Base-by-base conservation (phyloP, 2,113 vertebrate genomes). In the Macroglossus sobrinus region DNA sequence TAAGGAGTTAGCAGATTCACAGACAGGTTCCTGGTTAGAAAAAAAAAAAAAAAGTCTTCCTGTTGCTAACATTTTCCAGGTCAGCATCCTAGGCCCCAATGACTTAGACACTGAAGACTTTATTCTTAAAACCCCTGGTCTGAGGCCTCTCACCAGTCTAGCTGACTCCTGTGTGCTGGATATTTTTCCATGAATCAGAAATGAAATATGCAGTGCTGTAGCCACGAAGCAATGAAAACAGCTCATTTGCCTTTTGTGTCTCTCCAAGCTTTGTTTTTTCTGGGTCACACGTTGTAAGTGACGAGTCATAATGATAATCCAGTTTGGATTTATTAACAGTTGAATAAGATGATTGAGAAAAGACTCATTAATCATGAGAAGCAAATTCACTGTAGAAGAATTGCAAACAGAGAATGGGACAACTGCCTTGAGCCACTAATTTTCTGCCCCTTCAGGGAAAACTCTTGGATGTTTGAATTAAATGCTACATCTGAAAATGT, bases 161-260 rank as follows among this genome's bases (percentile, higher is more conserved):
- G 63, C 72, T 68, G 24, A 78, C 66, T 90, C 79, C 28, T 45
- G 11, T 61, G 76, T 89, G 57, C 74, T 82, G 26, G 45, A 80
- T 81, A 38, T 30, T 94, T 86, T 95, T 93, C 95, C 96, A 71
- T 97, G 97, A 96, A 97, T 97, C 96, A 97, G 96, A 97, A 94
- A 85, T 71, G 57, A 97, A 97, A 66, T 71, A 97, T 91, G 87
- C 63, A 95, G 38, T 0, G 0, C 53, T 74, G 30, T 26, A 68
- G 84, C 92, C 78, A 90, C 87, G 85, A 47, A 89, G 76, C 61
- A 61, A 78, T 38, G 71, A 63, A 96, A 95, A 72, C 87, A 86
- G 55, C 53, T 91, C 59, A 3, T 74, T 89, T 87, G 75, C 33
- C 89, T 93, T 95, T 40, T 89, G 76, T 87, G 15, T 68, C 84